Conservation (phyloP, 2,113 vertebrate genomes). For the Poeciliopsis retropinna region DNA sequence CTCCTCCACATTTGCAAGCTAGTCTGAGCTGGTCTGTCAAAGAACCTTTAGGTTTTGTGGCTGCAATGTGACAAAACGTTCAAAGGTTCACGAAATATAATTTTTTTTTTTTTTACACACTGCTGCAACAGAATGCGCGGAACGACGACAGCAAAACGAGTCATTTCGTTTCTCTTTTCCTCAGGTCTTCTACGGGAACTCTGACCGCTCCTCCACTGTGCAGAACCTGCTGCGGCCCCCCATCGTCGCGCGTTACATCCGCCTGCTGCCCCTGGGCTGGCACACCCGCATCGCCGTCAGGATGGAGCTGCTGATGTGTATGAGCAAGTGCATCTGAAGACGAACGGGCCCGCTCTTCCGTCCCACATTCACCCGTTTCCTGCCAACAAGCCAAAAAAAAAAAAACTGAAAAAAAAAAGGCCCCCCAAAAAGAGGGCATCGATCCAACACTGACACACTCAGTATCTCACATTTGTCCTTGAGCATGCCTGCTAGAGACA, state of each 20-base stretch:
- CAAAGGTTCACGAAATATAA: background rate
- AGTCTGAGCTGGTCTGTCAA: no score
- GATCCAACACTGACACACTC: constrained; percentile 9
- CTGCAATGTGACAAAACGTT: background rate
- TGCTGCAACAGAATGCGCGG: background rate
- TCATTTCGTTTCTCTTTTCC: constrained; percentile 34
- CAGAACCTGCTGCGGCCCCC: constrained; percentile 96
- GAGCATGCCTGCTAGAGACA: background rate
- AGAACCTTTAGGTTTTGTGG: background rate
- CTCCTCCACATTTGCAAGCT: no score
- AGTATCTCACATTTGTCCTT: background rate
- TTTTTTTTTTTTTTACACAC: background rate
- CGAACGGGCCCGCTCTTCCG: background rate
- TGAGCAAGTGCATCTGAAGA: constrained; percentile 87
- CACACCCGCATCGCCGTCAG: constrained; percentile 95
- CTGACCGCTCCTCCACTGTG: constrained; percentile 90
- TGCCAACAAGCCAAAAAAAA: constrained; percentile 8
- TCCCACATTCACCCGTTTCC: constrained; percentile 11
- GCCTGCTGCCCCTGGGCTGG: constrained; percentile 94
- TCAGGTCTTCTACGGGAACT: constrained; percentile 97
- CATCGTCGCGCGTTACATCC: constrained; percentile 90
- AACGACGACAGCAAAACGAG: background rate
- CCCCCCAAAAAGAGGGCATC: background rate
- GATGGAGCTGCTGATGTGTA: constrained; percentile 95
- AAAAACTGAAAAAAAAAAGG: constrained; percentile 19